Conservation (phyloP, 2,888 invertebrate species). For the Pteria penguin region DNA sequence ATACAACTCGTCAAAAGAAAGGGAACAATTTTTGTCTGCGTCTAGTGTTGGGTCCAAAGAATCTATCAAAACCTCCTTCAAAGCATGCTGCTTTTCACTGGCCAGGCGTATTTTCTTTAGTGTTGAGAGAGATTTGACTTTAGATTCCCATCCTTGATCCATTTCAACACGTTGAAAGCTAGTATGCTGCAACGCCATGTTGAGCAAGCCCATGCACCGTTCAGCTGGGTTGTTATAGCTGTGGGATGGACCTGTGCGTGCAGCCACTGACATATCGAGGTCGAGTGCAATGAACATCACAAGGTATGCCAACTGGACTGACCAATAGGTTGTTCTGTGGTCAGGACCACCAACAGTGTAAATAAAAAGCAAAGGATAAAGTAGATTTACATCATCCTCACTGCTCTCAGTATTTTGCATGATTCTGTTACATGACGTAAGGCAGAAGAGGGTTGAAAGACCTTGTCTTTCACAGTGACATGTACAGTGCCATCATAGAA, state of each 20-base stretch:
- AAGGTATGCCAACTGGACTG: constrained; percentile 35
- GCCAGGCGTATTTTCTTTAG: not conserved
- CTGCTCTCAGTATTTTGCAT: constrained; percentile 21
- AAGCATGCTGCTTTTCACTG: not conserved
- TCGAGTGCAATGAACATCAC: constrained; percentile 37
- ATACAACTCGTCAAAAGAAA: too few species aligned
- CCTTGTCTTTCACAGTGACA: constrained; percentile 53
- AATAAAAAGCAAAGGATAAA: constrained; percentile 27
- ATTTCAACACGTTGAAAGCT: constrained; percentile 15
- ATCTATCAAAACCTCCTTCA: constrained; percentile 3
- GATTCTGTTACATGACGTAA: constrained; percentile 44
- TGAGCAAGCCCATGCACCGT: constrained; percentile 44
- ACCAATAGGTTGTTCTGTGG: constrained; percentile 25
- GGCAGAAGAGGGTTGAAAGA: constrained; percentile 41
- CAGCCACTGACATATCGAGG: constrained; percentile 42
- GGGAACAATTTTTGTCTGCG: too few species aligned
- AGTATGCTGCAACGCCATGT: constrained; percentile 40
- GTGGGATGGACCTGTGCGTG: constrained; percentile 38
- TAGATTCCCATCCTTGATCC: constrained; percentile 8
- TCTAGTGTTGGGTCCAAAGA: too few species aligned
- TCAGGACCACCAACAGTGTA: constrained; percentile 51
- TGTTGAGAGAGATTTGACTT: constrained; percentile 5
- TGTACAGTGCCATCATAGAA: constrained; percentile 48
- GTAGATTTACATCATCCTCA: not conserved
- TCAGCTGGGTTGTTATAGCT: constrained; percentile 48